Percentiles rank a stretch among this genome's conserved stretches.
phyloP scores from a whole-genome alignment of 92 coral and sea anemone genomes.

The Epizoanthus stellaris region DNA sequence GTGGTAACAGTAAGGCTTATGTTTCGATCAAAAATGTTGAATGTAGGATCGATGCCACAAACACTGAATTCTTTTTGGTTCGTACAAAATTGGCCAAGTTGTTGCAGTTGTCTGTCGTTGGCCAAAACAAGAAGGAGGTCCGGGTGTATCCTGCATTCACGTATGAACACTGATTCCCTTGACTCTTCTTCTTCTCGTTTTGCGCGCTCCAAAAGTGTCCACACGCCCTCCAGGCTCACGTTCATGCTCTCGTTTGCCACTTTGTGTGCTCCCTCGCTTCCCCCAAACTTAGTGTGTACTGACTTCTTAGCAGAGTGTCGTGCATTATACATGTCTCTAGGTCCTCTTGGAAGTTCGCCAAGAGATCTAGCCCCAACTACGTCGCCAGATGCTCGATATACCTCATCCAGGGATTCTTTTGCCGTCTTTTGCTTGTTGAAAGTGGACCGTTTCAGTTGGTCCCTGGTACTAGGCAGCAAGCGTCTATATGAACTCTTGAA shows the following conservation, averaged over 20 bases:
- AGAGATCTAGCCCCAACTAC: constrained; percentile 48
- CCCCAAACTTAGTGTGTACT: neutral
- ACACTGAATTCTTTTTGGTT: constrained; percentile 47
- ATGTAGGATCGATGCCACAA: constrained; percentile 62
- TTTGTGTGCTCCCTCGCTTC: no score
- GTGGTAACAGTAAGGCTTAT: constrained; percentile 62
- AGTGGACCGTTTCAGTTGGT: constrained; percentile 34
- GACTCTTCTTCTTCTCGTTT: constrained; percentile 63
- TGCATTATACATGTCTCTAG: constrained; percentile 55
- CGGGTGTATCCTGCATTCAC: constrained; percentile 58
- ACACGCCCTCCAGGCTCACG: neutral
- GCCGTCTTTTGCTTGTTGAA: constrained; percentile 43
- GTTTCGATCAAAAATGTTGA: constrained; percentile 57
- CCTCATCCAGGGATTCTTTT: no score
- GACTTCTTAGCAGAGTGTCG: constrained; percentile 36
- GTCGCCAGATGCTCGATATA: no score
- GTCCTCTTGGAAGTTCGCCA: constrained; percentile 55
- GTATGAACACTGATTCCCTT: constrained; percentile 44
- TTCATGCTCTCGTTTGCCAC: neutral
- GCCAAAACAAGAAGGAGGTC: constrained; percentile 56
- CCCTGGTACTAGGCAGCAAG: constrained; percentile 43
- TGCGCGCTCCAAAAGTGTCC: constrained; percentile 65
- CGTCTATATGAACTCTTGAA: constrained; percentile 41
- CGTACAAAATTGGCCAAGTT: constrained; percentile 57
- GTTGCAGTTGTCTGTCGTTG: constrained; percentile 55